Percentiles rank a stretch among this genome's conserved stretches.
These are phyloP conservation scores for Littorina saxatilis DNA, from an alignment of 1,140 invertebrate species.

Conservation along the genomic window DNA sequence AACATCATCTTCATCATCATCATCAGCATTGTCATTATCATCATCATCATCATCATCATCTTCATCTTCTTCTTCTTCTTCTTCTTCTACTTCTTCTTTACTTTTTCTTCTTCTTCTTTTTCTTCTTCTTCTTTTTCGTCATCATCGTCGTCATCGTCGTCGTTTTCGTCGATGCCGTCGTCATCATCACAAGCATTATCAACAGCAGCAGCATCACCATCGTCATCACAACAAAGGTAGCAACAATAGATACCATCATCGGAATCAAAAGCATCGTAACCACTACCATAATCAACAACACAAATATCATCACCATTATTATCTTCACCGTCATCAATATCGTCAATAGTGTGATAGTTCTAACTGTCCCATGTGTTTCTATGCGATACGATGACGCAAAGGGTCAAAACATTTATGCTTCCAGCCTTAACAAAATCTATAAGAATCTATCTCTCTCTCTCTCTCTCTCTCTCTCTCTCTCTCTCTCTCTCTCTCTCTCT, in stretches of 20 bases:
- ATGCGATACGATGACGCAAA: no score
- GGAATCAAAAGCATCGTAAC: neutral
- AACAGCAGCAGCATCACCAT: neutral
- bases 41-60: neutral
- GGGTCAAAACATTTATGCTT: neutral
- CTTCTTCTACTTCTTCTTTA: no score
- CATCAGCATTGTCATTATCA: no score
- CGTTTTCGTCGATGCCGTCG: neutral
- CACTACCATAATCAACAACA: neutral
- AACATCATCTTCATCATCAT: no score
- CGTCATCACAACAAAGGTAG: neutral
- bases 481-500: neutral
- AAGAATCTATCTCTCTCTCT: neutral
- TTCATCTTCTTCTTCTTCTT: no score
- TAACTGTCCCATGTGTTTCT: no score
- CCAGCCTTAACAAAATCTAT: neutral
- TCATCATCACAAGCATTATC: neutral
- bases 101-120: no score
- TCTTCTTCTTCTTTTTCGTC: no score
- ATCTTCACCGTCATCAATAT: slow-evolving; percentile 3
- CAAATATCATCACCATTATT: slow-evolving; percentile 2
- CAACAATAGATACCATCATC: neutral
- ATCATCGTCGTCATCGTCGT: neutral
- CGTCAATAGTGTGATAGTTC: neutral
- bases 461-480: neutral